These are phyloP conservation scores for Eulemur mongoz DNA, from an alignment of 2,797 vertebrate genomes.

Conservation along the genomic window DNA sequence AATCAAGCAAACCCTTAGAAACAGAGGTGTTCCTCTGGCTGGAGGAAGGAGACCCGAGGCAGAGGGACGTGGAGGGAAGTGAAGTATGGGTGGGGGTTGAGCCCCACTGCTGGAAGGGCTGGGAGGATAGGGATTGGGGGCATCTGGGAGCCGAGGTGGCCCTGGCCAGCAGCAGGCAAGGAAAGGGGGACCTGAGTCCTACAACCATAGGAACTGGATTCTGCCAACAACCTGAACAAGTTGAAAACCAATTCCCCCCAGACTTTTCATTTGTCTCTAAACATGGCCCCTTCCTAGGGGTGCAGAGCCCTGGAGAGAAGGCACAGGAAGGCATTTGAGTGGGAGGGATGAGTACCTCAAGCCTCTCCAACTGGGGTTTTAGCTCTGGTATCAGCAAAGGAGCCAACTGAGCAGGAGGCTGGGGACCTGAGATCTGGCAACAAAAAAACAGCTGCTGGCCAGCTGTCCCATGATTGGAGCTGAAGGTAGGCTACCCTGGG, in stretches of 20 bases:
- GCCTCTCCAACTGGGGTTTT: not conserved
- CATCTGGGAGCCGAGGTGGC: not conserved
- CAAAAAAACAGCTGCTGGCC: not conserved
- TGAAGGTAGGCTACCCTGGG: fast-evolving
- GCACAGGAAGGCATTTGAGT: fast-evolving
- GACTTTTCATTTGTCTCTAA: not conserved
- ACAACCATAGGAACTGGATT: not conserved
- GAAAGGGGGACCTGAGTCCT: not conserved
- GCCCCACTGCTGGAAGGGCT: not conserved
- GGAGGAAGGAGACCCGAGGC: not conserved
- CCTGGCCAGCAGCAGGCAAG: not conserved
- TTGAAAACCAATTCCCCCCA: not conserved
- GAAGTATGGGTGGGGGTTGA: fast-evolving
- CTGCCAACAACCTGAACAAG: not conserved
- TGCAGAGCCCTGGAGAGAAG: not conserved
- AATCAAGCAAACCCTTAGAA: not conserved
- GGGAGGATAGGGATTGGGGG: not conserved
- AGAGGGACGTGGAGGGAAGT: not conserved
- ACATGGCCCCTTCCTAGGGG: fast-evolving
- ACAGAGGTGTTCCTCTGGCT: too few species aligned
- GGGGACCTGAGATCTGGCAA: not conserved
- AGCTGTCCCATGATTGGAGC: too few species aligned
- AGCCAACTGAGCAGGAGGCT: not conserved
- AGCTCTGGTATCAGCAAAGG: not conserved
- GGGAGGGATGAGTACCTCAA: not conserved